These are phyloP conservation scores for Peromyscus nudipes DNA, from an alignment of 2,797 vertebrate genomes.

Conservation along the genomic window DNA sequence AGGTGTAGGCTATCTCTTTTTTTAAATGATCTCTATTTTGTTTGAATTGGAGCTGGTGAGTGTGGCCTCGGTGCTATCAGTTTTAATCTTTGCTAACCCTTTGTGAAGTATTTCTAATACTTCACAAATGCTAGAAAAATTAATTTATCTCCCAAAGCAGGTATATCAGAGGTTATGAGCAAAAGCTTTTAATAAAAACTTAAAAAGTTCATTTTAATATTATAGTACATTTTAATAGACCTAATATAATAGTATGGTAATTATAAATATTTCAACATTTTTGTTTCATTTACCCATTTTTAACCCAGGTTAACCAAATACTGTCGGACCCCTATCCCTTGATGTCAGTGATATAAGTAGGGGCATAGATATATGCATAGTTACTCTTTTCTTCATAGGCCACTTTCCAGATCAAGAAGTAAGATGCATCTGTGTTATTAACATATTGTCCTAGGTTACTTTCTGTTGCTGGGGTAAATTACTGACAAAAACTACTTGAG, in stretches of 20 bases:
- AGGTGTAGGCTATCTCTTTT: not conserved
- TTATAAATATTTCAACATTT: not conserved
- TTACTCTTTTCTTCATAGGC: not conserved
- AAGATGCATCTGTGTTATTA: not conserved
- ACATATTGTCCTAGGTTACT: not conserved
- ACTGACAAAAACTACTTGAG: not conserved
- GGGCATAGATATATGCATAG: not conserved
- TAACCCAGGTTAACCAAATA: not conserved
- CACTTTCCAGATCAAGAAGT: not conserved
- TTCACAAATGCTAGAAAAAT: not conserved
- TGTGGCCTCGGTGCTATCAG: not conserved
- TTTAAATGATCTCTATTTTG: constrained; percentile 10
- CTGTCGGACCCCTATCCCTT: not conserved
- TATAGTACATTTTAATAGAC: not conserved
- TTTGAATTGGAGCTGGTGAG: not conserved
- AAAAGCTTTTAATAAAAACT: not conserved
- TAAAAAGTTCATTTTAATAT: constrained; percentile 19
- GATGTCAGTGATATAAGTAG: not conserved
- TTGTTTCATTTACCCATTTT: not conserved
- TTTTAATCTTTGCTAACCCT: constrained; percentile 8
- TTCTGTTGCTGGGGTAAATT: not conserved
- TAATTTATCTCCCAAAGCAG: not conserved
- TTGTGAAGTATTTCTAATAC: not conserved
- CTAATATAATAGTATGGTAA: not conserved
- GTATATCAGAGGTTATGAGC: not conserved